Evolutionary conservation across 2,113 vertebrate species (phyloP).

Genomic region (Austrofundulus limnaeus): DNA sequence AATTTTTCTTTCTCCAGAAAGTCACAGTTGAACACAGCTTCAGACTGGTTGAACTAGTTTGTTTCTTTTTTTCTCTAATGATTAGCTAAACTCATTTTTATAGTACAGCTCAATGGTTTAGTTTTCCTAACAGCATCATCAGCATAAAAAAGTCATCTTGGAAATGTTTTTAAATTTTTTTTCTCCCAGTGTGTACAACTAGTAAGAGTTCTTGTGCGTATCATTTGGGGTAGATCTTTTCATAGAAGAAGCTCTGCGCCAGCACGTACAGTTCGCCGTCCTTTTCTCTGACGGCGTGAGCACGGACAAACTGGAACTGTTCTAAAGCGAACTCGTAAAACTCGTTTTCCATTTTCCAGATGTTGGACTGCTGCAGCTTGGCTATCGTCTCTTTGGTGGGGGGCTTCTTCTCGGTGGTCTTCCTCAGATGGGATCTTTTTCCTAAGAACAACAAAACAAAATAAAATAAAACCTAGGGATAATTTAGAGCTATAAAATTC

Average conservation of each 20-base stretch:
- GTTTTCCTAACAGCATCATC: slow-evolving; percentile 41
- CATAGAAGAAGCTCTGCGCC: slow-evolving; percentile 96
- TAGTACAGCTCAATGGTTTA: slow-evolving; percentile 4
- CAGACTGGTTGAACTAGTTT: slow-evolving; percentile 5
- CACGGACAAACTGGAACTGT: slow-evolving; percentile 95
- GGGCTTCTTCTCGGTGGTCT: slow-evolving; percentile 97
- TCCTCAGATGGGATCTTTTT: slow-evolving; percentile 96
- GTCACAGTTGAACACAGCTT: no score
- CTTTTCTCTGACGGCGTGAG: slow-evolving; percentile 93
- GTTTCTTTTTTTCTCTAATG: neutral
- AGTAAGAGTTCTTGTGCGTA: slow-evolving; percentile 7
- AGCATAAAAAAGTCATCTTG: slow-evolving; percentile 26
- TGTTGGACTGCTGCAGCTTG: slow-evolving; percentile 93
- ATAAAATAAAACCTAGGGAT: neutral
- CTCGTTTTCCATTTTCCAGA: slow-evolving; percentile 99
- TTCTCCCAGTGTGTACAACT: slow-evolving; percentile 39
- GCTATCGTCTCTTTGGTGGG: slow-evolving; percentile 93
- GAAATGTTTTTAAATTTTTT: no score
- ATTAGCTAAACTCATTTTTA: neutral
- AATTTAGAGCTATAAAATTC: no score
- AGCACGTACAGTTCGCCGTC: slow-evolving; percentile 93
- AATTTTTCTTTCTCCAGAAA: neutral
- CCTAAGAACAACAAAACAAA: slow-evolving; percentile 74
- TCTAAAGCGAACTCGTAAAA: slow-evolving; percentile 98
- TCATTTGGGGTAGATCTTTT: slow-evolving; percentile 97